These are phyloP conservation scores for Synergus gifuensis DNA, from an alignment of 2,888 invertebrate species.

Conservation along the genomic window DNA sequence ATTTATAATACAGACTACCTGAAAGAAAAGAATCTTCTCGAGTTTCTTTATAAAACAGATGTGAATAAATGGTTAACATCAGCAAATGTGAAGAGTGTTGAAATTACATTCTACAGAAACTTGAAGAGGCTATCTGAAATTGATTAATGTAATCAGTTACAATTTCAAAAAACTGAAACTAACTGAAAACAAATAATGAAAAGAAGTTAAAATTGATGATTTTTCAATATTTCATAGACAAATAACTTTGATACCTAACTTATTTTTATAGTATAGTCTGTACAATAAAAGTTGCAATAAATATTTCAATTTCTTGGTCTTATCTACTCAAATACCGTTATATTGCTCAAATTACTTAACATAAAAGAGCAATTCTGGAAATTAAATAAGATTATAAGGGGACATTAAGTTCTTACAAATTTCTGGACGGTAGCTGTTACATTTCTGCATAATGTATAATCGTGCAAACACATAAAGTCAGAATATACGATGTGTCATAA, in stretches of 20 bases:
- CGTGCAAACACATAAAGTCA: constrained; percentile 24
- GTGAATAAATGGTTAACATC: constrained; percentile 21
- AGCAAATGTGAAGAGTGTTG: constrained; percentile 5
- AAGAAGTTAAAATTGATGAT: too few relatives aligned
- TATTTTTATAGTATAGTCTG: too few relatives aligned
- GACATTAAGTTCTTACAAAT: constrained; percentile 31
- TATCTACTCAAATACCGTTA: too few relatives aligned
- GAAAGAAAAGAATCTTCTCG: constrained; percentile 34
- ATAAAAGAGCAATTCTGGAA: constrained; percentile 11
- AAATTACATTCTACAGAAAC: neutral
- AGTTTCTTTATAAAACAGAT: constrained; percentile 21
- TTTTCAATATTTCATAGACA: too few relatives aligned
- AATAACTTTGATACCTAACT: too few relatives aligned
- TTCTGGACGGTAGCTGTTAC: constrained; percentile 12
- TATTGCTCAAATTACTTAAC: constrained; percentile 4
- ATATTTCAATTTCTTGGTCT: too few relatives aligned
- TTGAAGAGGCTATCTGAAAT: neutral
- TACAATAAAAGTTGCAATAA: too few relatives aligned
- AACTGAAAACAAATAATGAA: too few relatives aligned
- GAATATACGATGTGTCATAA: constrained; percentile 24
- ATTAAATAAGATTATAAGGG: constrained; percentile 24
- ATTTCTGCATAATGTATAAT: constrained; percentile 35
- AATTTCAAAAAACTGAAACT: neutral
- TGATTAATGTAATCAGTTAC: neutral
- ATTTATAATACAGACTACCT: constrained; percentile 48